Evolutionary conservation across 2,888 invertebrate genomes (phyloP).

Genomic region (Holacanthella duospinosa): DNA sequence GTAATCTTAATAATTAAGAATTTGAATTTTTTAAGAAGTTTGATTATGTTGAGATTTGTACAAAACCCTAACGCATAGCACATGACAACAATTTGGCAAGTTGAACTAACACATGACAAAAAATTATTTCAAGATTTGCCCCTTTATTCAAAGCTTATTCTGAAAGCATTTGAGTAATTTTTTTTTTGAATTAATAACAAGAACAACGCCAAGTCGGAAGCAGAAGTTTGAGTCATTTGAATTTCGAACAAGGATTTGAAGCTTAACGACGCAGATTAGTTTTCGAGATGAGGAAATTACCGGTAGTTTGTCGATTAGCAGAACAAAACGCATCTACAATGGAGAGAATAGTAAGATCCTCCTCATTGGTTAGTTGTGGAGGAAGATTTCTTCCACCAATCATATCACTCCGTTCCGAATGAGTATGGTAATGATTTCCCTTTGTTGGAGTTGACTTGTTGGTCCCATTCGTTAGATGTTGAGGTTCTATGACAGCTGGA

Average conservation of each 20-base stretch:
- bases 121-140: too few species aligned
- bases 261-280: neutral
- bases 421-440: neutral
- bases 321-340: slow-evolving; percentile 35
- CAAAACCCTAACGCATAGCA: too few species aligned
- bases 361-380: slow-evolving; percentile 25
- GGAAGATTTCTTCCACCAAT: neutral
- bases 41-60: too few species aligned
- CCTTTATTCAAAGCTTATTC: too few species aligned
- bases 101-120: too few species aligned
- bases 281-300: neutral
- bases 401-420: neutral
- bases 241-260: too few species aligned
- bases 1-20: too few species aligned
- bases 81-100: too few species aligned
- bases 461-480: slow-evolving; percentile 7
- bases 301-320: slow-evolving; percentile 21
- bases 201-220: too few species aligned
- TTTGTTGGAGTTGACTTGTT: neutral
- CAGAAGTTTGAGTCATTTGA: too few species aligned
- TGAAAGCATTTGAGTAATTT: neutral
- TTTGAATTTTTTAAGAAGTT: too few species aligned
- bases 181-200: too few species aligned
- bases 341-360: slow-evolving; percentile 29
- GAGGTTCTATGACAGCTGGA: slow-evolving; percentile 39